phyloP scores from a whole-genome alignment of 2,888 invertebrate genomes.

The Lampropteryx suffumata region DNA sequence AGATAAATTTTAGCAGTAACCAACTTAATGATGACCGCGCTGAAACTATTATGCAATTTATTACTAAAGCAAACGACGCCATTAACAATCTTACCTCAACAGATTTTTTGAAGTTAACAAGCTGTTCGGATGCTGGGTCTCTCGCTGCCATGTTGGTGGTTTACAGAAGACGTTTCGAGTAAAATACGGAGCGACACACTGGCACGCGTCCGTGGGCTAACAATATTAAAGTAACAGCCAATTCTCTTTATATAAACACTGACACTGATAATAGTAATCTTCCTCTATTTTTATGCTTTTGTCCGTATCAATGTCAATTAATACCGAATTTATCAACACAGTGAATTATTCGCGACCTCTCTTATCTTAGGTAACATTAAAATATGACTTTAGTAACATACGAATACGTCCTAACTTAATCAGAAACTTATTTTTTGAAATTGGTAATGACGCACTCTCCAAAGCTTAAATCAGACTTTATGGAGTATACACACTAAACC shows the following conservation, averaged over 20 bases:
- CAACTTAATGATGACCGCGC: too few species aligned
- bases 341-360: not conserved
- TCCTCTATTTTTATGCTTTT: conserved; percentile 6
- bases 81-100: conserved; percentile 76
- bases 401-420: too few species aligned
- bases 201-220: conserved; percentile 46
- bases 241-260: conserved; percentile 26
- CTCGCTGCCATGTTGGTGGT: conserved; percentile 65
- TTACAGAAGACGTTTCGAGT: not conserved
- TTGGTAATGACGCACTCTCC: too few species aligned
- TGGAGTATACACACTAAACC: too few species aligned
- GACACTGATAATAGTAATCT: conserved; percentile 22
- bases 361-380: not conserved
- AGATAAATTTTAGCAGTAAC: too few species aligned
- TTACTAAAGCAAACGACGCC: too few species aligned
- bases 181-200: conserved; percentile 56
- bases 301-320: conserved; percentile 8
- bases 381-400: too few species aligned
- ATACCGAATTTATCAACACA: conserved; percentile 3
- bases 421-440: too few species aligned
- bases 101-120: conserved; percentile 82
- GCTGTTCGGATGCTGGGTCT: conserved; percentile 85
- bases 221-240: not conserved
- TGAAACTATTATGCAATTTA: too few species aligned
- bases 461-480: too few species aligned